Conservation (phyloP, 2,797 vertebrate species). For the Pantherophis alleghaniensis region DNA sequence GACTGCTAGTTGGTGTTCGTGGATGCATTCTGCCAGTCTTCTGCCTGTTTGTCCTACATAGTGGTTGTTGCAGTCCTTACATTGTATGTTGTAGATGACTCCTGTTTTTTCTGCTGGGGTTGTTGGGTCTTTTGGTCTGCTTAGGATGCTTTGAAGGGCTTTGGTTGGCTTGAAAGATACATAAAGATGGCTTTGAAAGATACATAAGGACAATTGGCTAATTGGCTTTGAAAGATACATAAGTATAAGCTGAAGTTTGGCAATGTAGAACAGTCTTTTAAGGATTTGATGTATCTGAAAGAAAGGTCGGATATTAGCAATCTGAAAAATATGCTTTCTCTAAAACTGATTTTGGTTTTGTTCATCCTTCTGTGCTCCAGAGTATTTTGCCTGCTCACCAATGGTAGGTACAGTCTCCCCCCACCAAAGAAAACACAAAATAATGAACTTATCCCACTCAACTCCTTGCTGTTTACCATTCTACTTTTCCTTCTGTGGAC, state of each 20-base stretch:
- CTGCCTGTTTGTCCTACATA: neutral
- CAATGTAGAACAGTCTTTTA: neutral
- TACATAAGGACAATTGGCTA: no score
- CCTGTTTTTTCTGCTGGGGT: neutral
- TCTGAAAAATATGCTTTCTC: neutral
- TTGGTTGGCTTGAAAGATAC: neutral
- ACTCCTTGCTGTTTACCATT: neutral
- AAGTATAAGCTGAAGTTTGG: neutral
- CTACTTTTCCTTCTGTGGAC: neutral
- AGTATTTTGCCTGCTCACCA: neutral
- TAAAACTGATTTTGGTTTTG: neutral
- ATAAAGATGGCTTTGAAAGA: no score
- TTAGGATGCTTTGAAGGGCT: neutral
- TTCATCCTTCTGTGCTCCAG: neutral
- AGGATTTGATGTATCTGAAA: neutral
- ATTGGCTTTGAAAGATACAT: neutral
- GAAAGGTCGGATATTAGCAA: neutral
- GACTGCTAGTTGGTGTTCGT: neutral
- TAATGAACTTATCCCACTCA: neutral
- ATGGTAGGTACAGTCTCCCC: neutral
- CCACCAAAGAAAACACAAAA: neutral
- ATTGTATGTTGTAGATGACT: neutral
- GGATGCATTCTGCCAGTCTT: neutral
- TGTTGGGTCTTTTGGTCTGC: neutral
- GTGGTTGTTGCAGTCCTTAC: neutral